Evolutionary conservation across 2,888 invertebrate genomes (phyloP), one percentile per base, ranked within the genome.

Genomic region (Drosophila peninsularis): DNA sequence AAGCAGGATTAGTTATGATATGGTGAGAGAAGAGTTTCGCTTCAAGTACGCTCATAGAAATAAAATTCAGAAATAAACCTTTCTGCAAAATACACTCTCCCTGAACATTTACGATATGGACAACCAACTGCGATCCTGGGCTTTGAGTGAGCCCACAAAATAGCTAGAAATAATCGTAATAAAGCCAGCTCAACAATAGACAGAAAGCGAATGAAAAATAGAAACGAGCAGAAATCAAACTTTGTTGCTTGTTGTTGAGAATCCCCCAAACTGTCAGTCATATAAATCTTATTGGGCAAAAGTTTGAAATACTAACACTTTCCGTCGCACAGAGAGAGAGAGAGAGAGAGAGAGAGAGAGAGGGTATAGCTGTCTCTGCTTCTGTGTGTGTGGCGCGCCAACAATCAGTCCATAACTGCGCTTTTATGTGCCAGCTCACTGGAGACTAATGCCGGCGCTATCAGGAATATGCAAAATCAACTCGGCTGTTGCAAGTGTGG

Each of bases 381-480:
- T n/a, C n/a, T n/a, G 11, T 19, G 50, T 54, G 17, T 11, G 58
- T 11, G 57, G 41, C 21, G 44, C 44, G 61, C 70, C 74, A 67
- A 84, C 83, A 83, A 83, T 83, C 83, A 87, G 83, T 77, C 88
- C 72, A 84, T 87, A 84, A 79, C 83, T 77, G 88, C 66, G 69
- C 79, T 71, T 82, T 77, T 75, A 82, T 88, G 82, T 82, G 78
- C 82, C 83, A 80, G 75, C 78, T 78, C 83, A 78, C 86, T 88
- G 73, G 88, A 80, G 83, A 84, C 82, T 88, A 84, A 88, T 88
- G 82, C 86, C 57, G 61, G 50, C 67, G 71, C 75, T 85, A 84
- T 88, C 88, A 71, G 56, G 67, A 87, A 88, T 79, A 82, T 84
- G 82, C 82, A 84, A 88, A 84, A 88, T 85, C 85, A 82, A 85